phyloP scores from a whole-genome alignment of 2,113 vertebrate species.

The Gymnogyps californianus region DNA sequence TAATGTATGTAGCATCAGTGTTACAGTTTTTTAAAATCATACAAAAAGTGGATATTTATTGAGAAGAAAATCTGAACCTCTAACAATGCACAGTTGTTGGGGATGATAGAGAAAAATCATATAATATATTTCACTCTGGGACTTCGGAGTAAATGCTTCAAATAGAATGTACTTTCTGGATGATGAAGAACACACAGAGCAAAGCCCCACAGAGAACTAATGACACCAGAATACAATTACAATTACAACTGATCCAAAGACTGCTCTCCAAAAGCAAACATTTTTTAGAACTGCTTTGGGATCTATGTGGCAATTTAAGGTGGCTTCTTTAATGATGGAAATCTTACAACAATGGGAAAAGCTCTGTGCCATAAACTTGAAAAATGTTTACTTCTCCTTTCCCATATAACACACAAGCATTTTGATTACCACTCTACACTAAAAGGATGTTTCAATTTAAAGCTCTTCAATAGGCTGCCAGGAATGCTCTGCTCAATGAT shows the following conservation, averaged over 20 bases:
- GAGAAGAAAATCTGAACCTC: neutral
- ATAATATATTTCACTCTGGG: neutral
- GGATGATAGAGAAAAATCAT: neutral
- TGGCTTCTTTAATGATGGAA: neutral
- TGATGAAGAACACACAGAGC: neutral
- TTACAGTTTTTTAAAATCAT: neutral
- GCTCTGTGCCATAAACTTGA: slow-evolving; percentile 20
- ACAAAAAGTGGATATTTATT: neutral
- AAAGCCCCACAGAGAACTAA: neutral
- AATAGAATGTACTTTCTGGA: neutral
- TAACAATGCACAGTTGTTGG: neutral
- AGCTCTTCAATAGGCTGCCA: slow-evolving; percentile 28
- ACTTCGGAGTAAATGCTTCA: neutral
- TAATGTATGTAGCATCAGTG: neutral
- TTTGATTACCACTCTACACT: slow-evolving; percentile 31
- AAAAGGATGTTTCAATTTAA: slow-evolving; percentile 47
- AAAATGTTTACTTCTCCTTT: neutral
- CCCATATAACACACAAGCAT: neutral
- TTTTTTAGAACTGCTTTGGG: neutral
- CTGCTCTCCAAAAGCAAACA: neutral
- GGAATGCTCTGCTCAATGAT: neutral
- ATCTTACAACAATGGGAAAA: slow-evolving; percentile 8
- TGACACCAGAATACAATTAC: neutral
- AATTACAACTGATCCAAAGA: neutral
- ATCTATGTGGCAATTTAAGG: neutral